A percentile compares a stretch with the other conserved stretches of the same genome.
Conservation (phyloP, 2,888 invertebrate species). For the Microctonus aethiopoides region DNA sequence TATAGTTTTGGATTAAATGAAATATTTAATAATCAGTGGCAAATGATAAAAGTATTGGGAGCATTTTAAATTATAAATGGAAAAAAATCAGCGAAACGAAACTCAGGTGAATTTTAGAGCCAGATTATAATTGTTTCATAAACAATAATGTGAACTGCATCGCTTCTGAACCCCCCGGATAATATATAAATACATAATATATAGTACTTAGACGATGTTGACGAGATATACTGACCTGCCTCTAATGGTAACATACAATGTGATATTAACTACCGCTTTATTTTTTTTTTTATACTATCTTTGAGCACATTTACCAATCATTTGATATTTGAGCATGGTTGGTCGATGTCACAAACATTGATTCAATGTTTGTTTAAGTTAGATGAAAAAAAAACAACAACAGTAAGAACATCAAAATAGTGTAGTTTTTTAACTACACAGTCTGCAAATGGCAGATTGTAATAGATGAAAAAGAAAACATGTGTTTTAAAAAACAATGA, state of each 20-base stretch:
- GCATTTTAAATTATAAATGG: slow-evolving; percentile 14
- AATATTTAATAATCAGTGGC: not conserved
- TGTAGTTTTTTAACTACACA: slow-evolving; percentile 26
- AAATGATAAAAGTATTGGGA: not conserved
- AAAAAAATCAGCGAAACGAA: slow-evolving; percentile 22
- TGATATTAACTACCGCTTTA: slow-evolving; percentile 44
- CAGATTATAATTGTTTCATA: slow-evolving; percentile 23
- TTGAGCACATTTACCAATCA: slow-evolving; percentile 29
- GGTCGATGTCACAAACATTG: slow-evolving; percentile 30
- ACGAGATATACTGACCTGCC: slow-evolving; percentile 39
- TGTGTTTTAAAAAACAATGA: slow-evolving; percentile 53
- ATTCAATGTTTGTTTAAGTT: slow-evolving; percentile 35
- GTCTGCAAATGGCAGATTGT: slow-evolving; percentile 6
- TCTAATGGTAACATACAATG: slow-evolving; percentile 43
- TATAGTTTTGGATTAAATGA: slow-evolving; percentile 41
- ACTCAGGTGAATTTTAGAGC: slow-evolving; percentile 40
- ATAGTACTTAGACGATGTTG: slow-evolving; percentile 44
- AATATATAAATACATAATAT: slow-evolving; percentile 13
- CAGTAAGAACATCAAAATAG: slow-evolving; percentile 22
- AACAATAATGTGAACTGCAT: slow-evolving; percentile 36
- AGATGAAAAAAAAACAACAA: slow-evolving; percentile 20
- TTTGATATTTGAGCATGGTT: slow-evolving; percentile 31
- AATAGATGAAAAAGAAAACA: slow-evolving; percentile 33
- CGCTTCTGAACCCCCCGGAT: slow-evolving; percentile 43
- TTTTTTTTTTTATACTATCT: slow-evolving; percentile 36